Conservation (phyloP, 2,888 invertebrate genomes). For the Drosophila mettleri region DNA sequence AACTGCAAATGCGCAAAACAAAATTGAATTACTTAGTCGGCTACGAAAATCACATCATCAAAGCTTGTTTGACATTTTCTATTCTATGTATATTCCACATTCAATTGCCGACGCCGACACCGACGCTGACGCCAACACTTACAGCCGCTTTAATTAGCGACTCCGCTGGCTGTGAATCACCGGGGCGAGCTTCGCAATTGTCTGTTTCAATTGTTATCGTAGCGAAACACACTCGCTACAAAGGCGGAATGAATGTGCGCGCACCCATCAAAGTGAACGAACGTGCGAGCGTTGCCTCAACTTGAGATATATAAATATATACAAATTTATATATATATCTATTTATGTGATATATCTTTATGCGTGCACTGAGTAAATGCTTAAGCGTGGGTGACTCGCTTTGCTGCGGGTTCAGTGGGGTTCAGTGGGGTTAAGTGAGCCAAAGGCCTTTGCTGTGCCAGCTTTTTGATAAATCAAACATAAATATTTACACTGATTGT, state of each 20-base stretch:
- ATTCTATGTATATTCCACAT: slow-evolving; percentile 41
- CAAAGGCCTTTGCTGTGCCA: slow-evolving; percentile 32
- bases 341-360: neutral
- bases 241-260: slow-evolving; percentile 32
- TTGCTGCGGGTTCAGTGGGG: slow-evolving; percentile 42
- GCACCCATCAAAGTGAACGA: slow-evolving; percentile 58
- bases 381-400: slow-evolving; percentile 43
- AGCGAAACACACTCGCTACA: slow-evolving; percentile 14
- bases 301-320: neutral
- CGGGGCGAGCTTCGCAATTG: slow-evolving; percentile 26
- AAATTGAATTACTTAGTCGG: slow-evolving; percentile 39
- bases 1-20: slow-evolving; percentile 45
- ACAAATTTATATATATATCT: too few relatives aligned
- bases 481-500: slow-evolving; percentile 49
- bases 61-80: slow-evolving; percentile 25
- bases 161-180: slow-evolving; percentile 43
- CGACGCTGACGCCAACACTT: slow-evolving; percentile 1
- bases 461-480: slow-evolving; percentile 43
- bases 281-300: slow-evolving; percentile 46
- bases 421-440: slow-evolving; percentile 53
- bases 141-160: slow-evolving; percentile 48
- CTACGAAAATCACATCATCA: slow-evolving; percentile 47
- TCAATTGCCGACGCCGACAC: slow-evolving; percentile 2
- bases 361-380: slow-evolving; percentile 6
- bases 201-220: slow-evolving; percentile 37